Conservation (phyloP, 1,140 invertebrate species). For the Caerostris extrusa region DNA sequence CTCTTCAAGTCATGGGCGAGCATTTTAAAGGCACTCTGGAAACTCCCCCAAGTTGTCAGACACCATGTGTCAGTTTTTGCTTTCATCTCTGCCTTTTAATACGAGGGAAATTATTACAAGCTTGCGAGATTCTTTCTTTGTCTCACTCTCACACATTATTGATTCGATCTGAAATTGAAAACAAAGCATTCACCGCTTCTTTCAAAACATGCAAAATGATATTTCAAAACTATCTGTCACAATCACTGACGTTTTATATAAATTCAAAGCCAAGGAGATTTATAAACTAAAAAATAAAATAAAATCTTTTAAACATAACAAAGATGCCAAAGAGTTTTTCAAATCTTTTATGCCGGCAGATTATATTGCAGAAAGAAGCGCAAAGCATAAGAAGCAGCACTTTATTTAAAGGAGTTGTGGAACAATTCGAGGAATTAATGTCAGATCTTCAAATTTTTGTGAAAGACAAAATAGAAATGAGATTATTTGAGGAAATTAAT, state of each 20-base stretch:
- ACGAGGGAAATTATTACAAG: not conserved
- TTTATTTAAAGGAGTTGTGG: not conserved
- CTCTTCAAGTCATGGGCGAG: constrained; percentile 56
- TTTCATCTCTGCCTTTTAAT: not conserved
- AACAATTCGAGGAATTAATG: not conserved
- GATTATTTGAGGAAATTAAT: not conserved
- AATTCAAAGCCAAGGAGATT: not conserved
- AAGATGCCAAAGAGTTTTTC: not conserved
- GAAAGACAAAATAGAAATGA: not conserved
- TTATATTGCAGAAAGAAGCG: not conserved
- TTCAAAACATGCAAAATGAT: constrained; percentile 25
- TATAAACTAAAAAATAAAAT: not conserved
- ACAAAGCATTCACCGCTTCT: not conserved
- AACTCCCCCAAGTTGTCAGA: constrained; percentile 54
- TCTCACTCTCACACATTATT: constrained; percentile 18
- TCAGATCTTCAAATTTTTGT: not conserved
- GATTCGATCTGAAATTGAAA: constrained; percentile 14
- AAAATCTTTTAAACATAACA: not conserved
- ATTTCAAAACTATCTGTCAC: constrained; percentile 4
- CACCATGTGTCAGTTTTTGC: not conserved
- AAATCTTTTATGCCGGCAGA: not conserved
- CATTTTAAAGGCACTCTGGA: constrained; percentile 43
- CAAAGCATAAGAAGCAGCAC: not conserved
- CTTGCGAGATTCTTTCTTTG: constrained; percentile 23
- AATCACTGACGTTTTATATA: constrained; percentile 13